Conservation (phyloP, 2,888 invertebrate species). For the Pristionchus fissidentatus region DNA sequence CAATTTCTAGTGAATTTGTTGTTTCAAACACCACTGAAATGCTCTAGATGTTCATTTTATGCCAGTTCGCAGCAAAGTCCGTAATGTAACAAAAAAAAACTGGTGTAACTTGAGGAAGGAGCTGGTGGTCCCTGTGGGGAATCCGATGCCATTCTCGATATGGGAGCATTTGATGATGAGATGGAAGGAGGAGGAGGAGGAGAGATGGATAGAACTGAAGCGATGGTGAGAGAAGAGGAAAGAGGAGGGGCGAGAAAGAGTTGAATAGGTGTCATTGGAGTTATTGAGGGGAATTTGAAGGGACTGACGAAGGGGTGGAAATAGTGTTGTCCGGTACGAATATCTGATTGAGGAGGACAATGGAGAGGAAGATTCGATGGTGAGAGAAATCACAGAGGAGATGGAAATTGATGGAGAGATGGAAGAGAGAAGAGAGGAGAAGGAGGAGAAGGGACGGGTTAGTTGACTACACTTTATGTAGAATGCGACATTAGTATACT, state of each 20-base stretch:
- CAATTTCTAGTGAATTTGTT: no score
- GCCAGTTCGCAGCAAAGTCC: no score
- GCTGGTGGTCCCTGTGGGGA: not conserved
- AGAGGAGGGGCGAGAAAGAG: no score
- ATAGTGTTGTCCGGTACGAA: no score
- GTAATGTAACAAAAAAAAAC: no score
- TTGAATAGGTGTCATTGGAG: no score
- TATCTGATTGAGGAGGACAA: no score
- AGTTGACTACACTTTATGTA: not conserved
- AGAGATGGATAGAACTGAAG: not conserved
- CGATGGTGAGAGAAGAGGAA: not conserved
- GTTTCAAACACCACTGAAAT: no score
- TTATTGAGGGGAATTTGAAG: not conserved
- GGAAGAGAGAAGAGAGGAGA: not conserved
- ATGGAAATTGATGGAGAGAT: not conserved
- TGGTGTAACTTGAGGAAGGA: no score
- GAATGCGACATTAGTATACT: not conserved
- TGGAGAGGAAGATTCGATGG: constrained; percentile 38
- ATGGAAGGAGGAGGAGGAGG: constrained; percentile 8
- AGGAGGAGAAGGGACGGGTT: no score
- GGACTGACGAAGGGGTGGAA: no score
- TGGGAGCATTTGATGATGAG: constrained; percentile 39
- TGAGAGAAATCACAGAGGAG: constrained; percentile 24
- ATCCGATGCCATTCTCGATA: not conserved
- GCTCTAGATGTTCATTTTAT: no score